Base-by-base conservation (phyloP, 2,113 vertebrate species). In the Gopherus flavomarginatus region DNA sequence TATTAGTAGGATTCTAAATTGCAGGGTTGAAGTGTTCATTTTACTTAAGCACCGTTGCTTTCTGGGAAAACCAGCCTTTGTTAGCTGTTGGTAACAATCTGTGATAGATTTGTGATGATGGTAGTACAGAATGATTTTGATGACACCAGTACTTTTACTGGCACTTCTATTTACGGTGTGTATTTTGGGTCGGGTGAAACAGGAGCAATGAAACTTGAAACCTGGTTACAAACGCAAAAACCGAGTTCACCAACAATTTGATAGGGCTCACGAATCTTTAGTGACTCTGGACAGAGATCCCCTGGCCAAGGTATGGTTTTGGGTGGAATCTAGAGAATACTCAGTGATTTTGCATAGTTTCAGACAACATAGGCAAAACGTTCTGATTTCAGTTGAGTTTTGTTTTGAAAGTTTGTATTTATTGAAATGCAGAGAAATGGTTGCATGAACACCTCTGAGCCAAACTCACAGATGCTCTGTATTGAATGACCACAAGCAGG, bases 31-130 rank as follows among this genome's bases (percentile, higher is more conserved):
- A 81, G 87, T 97, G 95, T 92, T 94, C 78, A 85, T 96, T 96
- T 97, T 81, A 93, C 56, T 96, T 88, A 94, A 96, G 87, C 80
- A 92, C 50, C 22, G 62, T 84, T 87, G 49, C 89, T 92, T 53
- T 81, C 42, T 27, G 77, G 94, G 86, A 72, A 87, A 84, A 90
- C 89, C 57, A 42, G 87, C 81, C 81, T 90, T 92, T 95, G 94
- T 93, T 83, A 53, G 35, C 10, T 1, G 11, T 80, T 93, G 86
- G 53, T 44, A 21, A 47, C 95, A 92, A 93, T 93, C 92, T 65
- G 89, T 79, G 92, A 72, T 29, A 88, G 84, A 93, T 97, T 93
- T 83, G 57, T 92, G 86, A 77, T 81, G 89, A 85, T 92, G 90
- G 44, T 85, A 95, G 95, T 17, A 35, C 65, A 11, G 49, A 22